Evolutionary conservation across 2,888 invertebrate species (phyloP).

Genomic region (Pollenia angustigena): DNA sequence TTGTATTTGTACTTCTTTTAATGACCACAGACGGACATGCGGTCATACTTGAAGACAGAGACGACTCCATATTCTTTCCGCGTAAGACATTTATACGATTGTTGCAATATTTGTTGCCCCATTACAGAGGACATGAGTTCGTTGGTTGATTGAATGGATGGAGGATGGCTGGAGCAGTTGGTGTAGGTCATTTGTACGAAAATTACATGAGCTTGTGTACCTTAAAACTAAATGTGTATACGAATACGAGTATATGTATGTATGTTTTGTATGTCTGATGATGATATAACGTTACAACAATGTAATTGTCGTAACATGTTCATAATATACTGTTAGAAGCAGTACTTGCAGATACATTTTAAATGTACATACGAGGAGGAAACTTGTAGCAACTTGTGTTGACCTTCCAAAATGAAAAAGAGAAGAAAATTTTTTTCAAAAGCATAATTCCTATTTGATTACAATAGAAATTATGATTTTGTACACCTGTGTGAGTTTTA

Average conservation of each 20-base stretch:
- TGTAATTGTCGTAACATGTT: conserved; percentile 42
- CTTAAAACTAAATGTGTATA: too few species aligned
- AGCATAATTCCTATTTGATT: neutral
- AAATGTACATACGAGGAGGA: conserved; percentile 15
- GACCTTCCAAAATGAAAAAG: neutral
- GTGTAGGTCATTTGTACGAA: conserved; percentile 32
- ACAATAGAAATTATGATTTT: conserved; percentile 23
- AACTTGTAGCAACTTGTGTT: conserved; percentile 12
- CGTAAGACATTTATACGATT: neutral
- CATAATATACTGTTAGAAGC: neutral
- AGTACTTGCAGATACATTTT: neutral
- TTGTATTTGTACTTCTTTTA: too few species aligned
- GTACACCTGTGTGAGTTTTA: neutral
- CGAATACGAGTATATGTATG: neutral
- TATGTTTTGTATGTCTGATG: neutral
- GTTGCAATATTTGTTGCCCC: neutral
- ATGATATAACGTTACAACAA: conserved; percentile 37
- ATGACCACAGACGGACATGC: too few species aligned
- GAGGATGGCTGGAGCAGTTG: neutral
- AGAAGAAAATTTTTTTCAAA: neutral
- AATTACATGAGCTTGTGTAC: neutral
- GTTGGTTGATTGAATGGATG: neutral
- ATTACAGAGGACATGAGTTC: conserved; percentile 14
- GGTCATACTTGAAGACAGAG: neutral
- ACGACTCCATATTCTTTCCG: neutral